Evolutionary conservation across 2,888 invertebrate species (phyloP).

Genomic region (Agrenia bidenticulata): DNA sequence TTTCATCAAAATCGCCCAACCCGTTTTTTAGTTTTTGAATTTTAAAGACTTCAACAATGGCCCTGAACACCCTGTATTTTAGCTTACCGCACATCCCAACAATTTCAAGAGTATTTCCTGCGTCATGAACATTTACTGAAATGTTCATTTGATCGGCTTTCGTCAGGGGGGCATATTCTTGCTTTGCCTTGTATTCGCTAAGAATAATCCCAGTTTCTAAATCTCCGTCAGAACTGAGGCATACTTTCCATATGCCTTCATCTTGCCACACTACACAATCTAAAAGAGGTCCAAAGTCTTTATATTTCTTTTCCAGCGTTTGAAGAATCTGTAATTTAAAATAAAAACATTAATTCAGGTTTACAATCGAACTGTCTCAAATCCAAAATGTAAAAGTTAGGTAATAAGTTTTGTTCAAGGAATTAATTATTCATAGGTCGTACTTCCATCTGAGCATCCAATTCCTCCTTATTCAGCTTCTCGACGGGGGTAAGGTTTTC

Average conservation of each 20-base stretch:
- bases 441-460: constrained; percentile 81
- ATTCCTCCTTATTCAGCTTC: constrained; percentile 82
- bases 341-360: neutral
- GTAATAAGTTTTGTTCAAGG: neutral
- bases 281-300: constrained; percentile 82
- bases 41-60: too few relatives aligned
- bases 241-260: constrained; percentile 61
- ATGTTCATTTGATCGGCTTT: constrained; percentile 76
- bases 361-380: neutral
- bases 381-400: neutral
- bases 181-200: constrained; percentile 59
- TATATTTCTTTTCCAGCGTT: constrained; percentile 81
- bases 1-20: too few relatives aligned
- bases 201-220: constrained; percentile 73
- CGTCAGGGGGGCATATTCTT: constrained; percentile 44
- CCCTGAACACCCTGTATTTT: too few relatives aligned
- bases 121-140: constrained; percentile 86
- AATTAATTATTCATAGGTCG: too few relatives aligned
- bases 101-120: constrained; percentile 86
- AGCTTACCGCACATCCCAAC: constrained; percentile 78
- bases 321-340: constrained; percentile 55
- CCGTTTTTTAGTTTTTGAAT: too few relatives aligned
- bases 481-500: constrained; percentile 63
- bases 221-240: constrained; percentile 73
- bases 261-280: constrained; percentile 94